Conservation (phyloP, 2,888 invertebrate species). For the Vesta saturnalis region DNA sequence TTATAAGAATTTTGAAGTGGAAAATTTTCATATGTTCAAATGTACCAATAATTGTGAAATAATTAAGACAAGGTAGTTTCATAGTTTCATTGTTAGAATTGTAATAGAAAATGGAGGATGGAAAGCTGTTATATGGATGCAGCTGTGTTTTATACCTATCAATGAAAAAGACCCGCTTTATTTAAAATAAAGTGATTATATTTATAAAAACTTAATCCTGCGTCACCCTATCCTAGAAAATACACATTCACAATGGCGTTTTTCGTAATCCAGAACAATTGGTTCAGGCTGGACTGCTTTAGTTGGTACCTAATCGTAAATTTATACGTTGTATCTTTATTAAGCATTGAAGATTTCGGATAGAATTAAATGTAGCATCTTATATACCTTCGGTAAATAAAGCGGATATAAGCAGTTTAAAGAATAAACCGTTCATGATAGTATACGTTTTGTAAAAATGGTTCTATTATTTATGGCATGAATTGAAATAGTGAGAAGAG, state of each 20-base stretch:
- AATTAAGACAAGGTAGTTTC: too few species aligned
- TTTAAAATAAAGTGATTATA: constrained; percentile 39
- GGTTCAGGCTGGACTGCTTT: constrained; percentile 9
- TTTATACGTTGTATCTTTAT: constrained; percentile 14
- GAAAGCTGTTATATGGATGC: constrained; percentile 11
- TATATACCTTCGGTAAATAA: constrained; percentile 23
- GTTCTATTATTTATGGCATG: constrained; percentile 45
- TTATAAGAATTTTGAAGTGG: too few species aligned
- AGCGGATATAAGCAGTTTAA: constrained; percentile 40
- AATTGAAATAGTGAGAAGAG: constrained; percentile 47
- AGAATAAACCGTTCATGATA: constrained; percentile 27
- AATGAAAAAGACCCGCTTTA: constrained; percentile 31
- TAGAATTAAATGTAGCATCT: constrained; percentile 36
- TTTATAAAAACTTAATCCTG: constrained; percentile 38
- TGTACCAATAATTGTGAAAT: too few species aligned
- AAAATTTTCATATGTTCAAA: too few species aligned
- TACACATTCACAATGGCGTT: constrained; percentile 30
- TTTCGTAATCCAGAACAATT: constrained; percentile 34
- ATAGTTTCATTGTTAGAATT: constrained; percentile 1
- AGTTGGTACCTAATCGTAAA: constrained; percentile 20
- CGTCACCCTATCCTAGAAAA: constrained; percentile 22
- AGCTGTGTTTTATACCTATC: constrained; percentile 25
- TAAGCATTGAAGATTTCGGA: constrained; percentile 12
- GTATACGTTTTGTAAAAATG: constrained; percentile 42
- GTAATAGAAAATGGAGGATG: constrained; percentile 7